phyloP scores from a whole-genome alignment of 2,113 vertebrate species.

The Dicentrarchus labrax region DNA sequence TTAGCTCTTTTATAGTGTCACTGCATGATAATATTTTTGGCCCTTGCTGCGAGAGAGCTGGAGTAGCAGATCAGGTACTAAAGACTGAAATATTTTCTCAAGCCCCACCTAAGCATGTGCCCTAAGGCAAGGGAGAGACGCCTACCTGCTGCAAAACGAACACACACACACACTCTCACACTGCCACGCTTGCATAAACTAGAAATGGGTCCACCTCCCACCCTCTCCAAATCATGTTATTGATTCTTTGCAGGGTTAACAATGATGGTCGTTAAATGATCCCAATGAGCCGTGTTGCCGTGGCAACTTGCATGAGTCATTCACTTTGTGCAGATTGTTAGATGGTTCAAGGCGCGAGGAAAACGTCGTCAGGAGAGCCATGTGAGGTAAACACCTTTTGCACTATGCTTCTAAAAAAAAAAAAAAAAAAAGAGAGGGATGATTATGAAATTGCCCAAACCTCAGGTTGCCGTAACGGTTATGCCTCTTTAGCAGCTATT shows the following conservation, averaged over 20 bases:
- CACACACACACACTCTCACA: not conserved
- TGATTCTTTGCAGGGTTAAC: slow-evolving; percentile 75
- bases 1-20: slow-evolving; percentile 13
- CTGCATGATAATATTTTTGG: slow-evolving; percentile 24
- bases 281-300: slow-evolving; percentile 76
- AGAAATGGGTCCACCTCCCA: slow-evolving; percentile 28
- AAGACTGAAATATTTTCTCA: slow-evolving; percentile 80
- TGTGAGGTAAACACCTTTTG: slow-evolving; percentile 65
- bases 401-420: slow-evolving; percentile 15
- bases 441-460: slow-evolving; percentile 44
- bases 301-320: slow-evolving; percentile 78
- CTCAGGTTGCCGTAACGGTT: slow-evolving; percentile 1
- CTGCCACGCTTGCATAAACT: slow-evolving; percentile 65
- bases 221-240: slow-evolving; percentile 68
- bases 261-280: slow-evolving; percentile 75
- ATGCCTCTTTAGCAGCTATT: slow-evolving; percentile 51
- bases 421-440: not conserved
- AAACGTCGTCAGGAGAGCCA: slow-evolving; percentile 51
- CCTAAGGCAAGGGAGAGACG: slow-evolving; percentile 82
- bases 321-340: slow-evolving; percentile 76
- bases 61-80: slow-evolving; percentile 45
- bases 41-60: slow-evolving; percentile 22
- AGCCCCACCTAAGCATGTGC: slow-evolving; percentile 81
- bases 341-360: slow-evolving; percentile 61
- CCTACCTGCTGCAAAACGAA: slow-evolving; percentile 73